These are phyloP conservation scores for Caloenas nicobarica DNA, from an alignment of 2,113 vertebrate species.

Conservation along the genomic window DNA sequence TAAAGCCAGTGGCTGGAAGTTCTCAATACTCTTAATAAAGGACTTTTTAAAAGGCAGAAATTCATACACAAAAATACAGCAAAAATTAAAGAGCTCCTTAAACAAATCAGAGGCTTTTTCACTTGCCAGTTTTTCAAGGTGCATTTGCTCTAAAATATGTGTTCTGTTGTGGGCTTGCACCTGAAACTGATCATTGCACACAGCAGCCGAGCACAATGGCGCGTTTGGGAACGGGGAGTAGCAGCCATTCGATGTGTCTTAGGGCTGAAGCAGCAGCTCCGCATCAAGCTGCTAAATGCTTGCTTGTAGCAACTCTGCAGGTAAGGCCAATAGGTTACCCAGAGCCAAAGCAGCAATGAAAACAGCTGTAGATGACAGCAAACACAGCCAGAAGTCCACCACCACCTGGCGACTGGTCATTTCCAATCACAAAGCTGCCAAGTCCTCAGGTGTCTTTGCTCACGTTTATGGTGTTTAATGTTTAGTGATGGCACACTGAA, in stretches of 20 bases:
- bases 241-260: background rate
- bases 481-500: background rate
- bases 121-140: background rate
- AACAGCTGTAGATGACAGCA: background rate
- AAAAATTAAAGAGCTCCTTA: background rate
- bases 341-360: background rate
- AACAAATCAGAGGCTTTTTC: background rate
- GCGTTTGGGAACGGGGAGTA: background rate
- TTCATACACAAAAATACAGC: background rate
- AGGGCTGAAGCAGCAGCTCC: background rate
- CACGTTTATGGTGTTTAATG: background rate
- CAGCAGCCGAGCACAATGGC: rapidly evolving
- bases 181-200: background rate
- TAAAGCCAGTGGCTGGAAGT: background rate
- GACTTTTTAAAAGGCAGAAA: background rate
- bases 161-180: background rate
- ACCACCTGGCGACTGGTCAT: background rate
- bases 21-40: background rate
- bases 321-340: background rate
- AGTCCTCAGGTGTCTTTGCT: background rate
- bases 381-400: background rate
- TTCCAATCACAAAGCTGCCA: background rate
- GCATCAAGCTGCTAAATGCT: background rate
- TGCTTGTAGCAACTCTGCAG: background rate
- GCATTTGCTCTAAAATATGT: background rate